Base-by-base conservation (phyloP, 1,140 invertebrate species). In the Prorops nasuta region DNA sequence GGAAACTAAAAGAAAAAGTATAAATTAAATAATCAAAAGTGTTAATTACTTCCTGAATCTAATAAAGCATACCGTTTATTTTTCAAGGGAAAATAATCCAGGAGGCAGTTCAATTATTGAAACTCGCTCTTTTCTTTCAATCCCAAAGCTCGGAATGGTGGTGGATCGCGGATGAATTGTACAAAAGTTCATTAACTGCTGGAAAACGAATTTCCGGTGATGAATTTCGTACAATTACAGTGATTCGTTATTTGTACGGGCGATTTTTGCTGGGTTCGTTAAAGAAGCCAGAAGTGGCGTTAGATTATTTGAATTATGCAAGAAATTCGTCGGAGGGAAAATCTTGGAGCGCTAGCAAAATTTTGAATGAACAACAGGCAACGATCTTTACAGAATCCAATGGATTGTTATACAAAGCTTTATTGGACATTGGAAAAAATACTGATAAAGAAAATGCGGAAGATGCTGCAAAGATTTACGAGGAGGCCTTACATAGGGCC, bases 151-250 rank as follows among this genome's bases (percentile, higher is more conserved):
- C 74, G 51, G 79, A 81, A 20, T 83, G 82, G 64, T 72, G 80
- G 55, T 85, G 83, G 83, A 52, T 84, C 1, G 79, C 80, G 2
- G 79, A 85, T 40, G 78, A 78, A 28, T 69, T 85, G 10, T 80
- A 80, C 20, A 55, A 77, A 16, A 72, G 71, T 4, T 51, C 76
- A 0, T 66, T 84, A 3, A 65, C 67, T 8, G 69, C 77, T 2
- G 66, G 71, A 0, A 71, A 71, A 24, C 60, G 71, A 3, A 77
- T 79, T 43, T 28, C 75, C 10, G 31, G 71, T 1, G 76, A 81
- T 14, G 73, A 78, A 3, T 67, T 69, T 4, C 61, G 73, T 28
- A 76, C 68, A 22, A 72, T 81, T 28, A 76, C 76, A 1, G 64
- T 75, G 6, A 72, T 74, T 44, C 76, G 77, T 60, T 84, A 78